A percentile compares a stretch with the other conserved stretches of the same genome.
Evolutionary conservation across 2,888 invertebrate species (phyloP).

Genomic region (Drosophila setosimentum): DNA sequence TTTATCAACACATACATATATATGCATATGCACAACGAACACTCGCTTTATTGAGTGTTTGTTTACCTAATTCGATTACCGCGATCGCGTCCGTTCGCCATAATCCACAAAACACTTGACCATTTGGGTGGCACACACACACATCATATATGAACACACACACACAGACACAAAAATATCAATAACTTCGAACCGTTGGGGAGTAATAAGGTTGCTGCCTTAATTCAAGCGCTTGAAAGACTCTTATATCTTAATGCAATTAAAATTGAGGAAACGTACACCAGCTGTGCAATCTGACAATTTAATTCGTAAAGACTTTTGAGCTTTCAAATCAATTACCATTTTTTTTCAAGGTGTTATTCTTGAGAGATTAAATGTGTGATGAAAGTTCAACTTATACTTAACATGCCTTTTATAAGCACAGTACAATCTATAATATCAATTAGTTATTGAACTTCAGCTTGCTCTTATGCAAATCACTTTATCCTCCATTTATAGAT

Average conservation of each 20-base stretch:
- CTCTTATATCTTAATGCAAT: constrained; percentile 32
- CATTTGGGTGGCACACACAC: constrained; percentile 75
- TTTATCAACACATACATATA: constrained; percentile 1
- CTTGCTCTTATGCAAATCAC: neutral
- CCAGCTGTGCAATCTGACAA: constrained; percentile 34
- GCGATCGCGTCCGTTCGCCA: constrained; percentile 79
- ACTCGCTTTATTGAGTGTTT: constrained; percentile 78
- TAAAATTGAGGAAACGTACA: constrained; percentile 14
- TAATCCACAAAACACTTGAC: constrained; percentile 79
- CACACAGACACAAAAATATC: constrained; percentile 1
- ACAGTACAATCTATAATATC: neutral
- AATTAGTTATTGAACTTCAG: neutral
- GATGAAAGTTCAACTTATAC: neutral
- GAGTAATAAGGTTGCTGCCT: constrained; percentile 65
- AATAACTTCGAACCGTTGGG: constrained; percentile 26
- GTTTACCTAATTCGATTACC: constrained; percentile 81
- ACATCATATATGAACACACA: constrained; percentile 14
- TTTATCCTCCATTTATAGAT: neutral
- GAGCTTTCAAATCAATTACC: constrained; percentile 13
- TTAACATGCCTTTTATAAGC: neutral
- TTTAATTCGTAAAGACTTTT: constrained; percentile 26
- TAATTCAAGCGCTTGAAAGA: constrained; percentile 54
- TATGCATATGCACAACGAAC: constrained; percentile 74
- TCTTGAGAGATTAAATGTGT: neutral
- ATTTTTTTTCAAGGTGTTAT: constrained; percentile 3